Base-by-base conservation (phyloP, 2,888 invertebrate genomes). In the Lasioglossum calceatum region DNA sequence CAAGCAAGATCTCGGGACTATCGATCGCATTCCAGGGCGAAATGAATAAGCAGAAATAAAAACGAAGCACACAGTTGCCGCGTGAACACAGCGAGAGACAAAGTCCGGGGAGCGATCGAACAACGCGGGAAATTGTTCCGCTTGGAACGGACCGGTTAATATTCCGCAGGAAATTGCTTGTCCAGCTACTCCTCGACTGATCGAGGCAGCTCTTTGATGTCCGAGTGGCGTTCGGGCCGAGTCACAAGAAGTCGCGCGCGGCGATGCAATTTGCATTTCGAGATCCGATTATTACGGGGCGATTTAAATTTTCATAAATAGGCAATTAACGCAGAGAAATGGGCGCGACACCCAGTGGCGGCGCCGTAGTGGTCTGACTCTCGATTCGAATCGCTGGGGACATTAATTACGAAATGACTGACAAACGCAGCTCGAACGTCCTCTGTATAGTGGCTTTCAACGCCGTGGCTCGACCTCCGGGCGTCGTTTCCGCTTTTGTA, bases 251-350 rank as follows among this genome's bases (percentile, higher is more conserved):
- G 79, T 19, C 64, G n/a, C 23, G 54, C 16, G 10, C 23, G 79
- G 4, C 71, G 47, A 27, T 14, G 54, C 32, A 71, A 74, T 77
- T 42, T 86, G 36, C 78, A 82, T 67, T 16, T 23, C 14, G 58
- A 77, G 73, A 67, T 80, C 58, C 72, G 81, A 86, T 86, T 77
- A 79, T 81, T 71, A 47, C 58, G 42, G 0, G 58, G 72, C 76
- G 42, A 71, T 79, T 79, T n/a, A 39, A 83, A 81, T 74, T 79
- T 76, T 86, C 79, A 54, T 67, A 82, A 78, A 77, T 77, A 36
- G 36, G 44, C 27, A 50, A 78, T 82, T 82, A 75, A 78, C 32
- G 77, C 44, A 27, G 10, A 23, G 72, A 50, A 36, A 19, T 14
- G 61, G n/a, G 27, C 36, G 82, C 36, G 75, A 58, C 27, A 16